Conservation (phyloP, 2,888 invertebrate species). For the Athetis lepigone region DNA sequence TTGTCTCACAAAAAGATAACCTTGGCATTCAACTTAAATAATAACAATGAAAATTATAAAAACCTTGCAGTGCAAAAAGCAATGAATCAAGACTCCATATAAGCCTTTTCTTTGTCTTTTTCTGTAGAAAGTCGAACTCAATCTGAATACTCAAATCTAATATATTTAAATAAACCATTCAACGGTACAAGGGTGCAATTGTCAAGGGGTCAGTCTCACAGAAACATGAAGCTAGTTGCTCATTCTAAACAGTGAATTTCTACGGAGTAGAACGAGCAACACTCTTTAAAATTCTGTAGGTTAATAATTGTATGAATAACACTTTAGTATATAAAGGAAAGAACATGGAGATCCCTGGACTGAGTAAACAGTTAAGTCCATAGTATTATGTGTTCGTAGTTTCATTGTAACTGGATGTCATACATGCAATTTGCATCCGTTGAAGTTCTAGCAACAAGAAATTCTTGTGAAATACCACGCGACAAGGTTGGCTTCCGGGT, state of each 20-base stretch:
- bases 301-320: slow-evolving; percentile 1
- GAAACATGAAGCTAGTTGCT: too few relatives aligned
- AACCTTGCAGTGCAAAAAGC: slow-evolving; percentile 33
- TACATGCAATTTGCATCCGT: slow-evolving; percentile 36
- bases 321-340: slow-evolving; percentile 15
- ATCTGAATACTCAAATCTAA: too few relatives aligned
- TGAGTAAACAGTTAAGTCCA: slow-evolving; percentile 19
- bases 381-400: slow-evolving; percentile 22
- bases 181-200: too few relatives aligned
- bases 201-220: too few relatives aligned
- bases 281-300: slow-evolving; percentile 5
- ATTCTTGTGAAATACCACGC: slow-evolving; percentile 72
- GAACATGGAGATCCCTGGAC: slow-evolving; percentile 10
- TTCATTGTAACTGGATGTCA: slow-evolving; percentile 47
- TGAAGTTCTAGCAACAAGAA: slow-evolving; percentile 61
- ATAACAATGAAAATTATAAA: slow-evolving; percentile 49
- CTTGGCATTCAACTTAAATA: slow-evolving; percentile 56
- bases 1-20: slow-evolving; percentile 41
- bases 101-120: slow-evolving; percentile 14
- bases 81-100: slow-evolving; percentile 21
- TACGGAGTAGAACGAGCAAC: too few relatives aligned
- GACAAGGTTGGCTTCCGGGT: slow-evolving; percentile 72
- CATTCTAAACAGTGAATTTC: too few relatives aligned
- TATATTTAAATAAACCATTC: too few relatives aligned
- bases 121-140: slow-evolving; percentile 12